These are phyloP conservation scores for Dyspetes luteomarginatus DNA, from an alignment of 2,888 invertebrate genomes.

Conservation along the genomic window DNA sequence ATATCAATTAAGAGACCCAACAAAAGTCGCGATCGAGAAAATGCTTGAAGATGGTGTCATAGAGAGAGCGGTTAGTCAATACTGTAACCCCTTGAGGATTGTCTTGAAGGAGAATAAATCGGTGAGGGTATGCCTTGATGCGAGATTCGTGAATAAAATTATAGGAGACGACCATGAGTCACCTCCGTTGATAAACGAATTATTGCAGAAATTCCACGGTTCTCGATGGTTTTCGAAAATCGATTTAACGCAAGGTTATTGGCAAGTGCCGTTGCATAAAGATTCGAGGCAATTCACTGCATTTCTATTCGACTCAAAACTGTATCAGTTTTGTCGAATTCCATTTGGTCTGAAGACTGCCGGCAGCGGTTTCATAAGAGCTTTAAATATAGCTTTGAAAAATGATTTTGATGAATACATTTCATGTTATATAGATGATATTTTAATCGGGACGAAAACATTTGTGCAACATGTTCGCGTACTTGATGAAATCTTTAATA, in stretches of 20 bases:
- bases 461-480: neutral
- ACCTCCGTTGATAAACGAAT: slow-evolving; percentile 48
- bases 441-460: neutral
- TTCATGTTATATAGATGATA: slow-evolving; percentile 5
- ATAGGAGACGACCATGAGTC: slow-evolving; percentile 72
- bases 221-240: slow-evolving; percentile 53
- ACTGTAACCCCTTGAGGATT: slow-evolving; percentile 71
- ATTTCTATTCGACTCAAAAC: slow-evolving; percentile 53
- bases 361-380: neutral
- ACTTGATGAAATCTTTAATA: neutral
- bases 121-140: slow-evolving; percentile 73
- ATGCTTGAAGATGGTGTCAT: slow-evolving; percentile 71
- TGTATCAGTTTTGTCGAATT: slow-evolving; percentile 9
- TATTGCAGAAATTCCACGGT: slow-evolving; percentile 47
- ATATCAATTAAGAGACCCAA: slow-evolving; percentile 66
- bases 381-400: neutral
- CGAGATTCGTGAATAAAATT: slow-evolving; percentile 69
- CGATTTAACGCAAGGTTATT: slow-evolving; percentile 66
- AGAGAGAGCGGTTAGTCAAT: slow-evolving; percentile 67
- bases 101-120: slow-evolving; percentile 71
- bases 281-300: slow-evolving; percentile 64
- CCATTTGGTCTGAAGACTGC: slow-evolving; percentile 7
- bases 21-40: slow-evolving; percentile 63
- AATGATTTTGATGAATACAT: neutral
- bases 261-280: slow-evolving; percentile 61